Base-by-base conservation (phyloP, 2,113 vertebrate genomes). In the Menidia beryllina region DNA sequence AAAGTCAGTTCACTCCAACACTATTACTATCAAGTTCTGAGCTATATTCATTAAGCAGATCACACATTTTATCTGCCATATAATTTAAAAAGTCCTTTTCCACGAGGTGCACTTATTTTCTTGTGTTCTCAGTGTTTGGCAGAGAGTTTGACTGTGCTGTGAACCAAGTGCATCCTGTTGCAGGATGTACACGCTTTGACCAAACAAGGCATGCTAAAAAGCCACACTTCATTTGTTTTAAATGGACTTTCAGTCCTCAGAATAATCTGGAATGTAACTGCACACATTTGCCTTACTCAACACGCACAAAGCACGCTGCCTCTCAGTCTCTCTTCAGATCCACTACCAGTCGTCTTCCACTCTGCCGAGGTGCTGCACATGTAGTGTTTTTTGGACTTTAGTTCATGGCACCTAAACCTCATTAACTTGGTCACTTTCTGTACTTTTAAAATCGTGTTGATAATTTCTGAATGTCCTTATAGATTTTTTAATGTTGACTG, bases 401-500 rank as follows among this genome's bases (percentile, higher is more conserved):
- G 6, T 34, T 21, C 15, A 21, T 12, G 10, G 36, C 43, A 30
- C 36, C 19, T 27, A 43, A 66, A 20, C 12, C 12, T 61, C 14
- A 12, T 5, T 50, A 43, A n/a, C 41, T n/a, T 45, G 10, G 10
- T 30, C 10, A 7, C 2, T 53, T 6, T 30, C 51, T 30, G 25
- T 6, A 56, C 19, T n/a, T 17, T 47, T 45, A 2, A 13, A 21
- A 7, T 53, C 3, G 20, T 24, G 12, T 49, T 26, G 48, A 51
- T 14, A 23, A 58, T 13, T 2, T 2, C 3, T 6, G 38, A 69
- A 57, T 77, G 61, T 62, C 60, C 38, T 17, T 10, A 34, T n/a
- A 3, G 27, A 7, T n/a, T 58, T 71, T 3, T 14, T 15, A 19
- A 45, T 15, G 1, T 34, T 10, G 1, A 47, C 57, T 59, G 41